Evolutionary conservation across 2,888 invertebrate genomes (phyloP).

Genomic region (Drosophila pseudotalamancana): DNA sequence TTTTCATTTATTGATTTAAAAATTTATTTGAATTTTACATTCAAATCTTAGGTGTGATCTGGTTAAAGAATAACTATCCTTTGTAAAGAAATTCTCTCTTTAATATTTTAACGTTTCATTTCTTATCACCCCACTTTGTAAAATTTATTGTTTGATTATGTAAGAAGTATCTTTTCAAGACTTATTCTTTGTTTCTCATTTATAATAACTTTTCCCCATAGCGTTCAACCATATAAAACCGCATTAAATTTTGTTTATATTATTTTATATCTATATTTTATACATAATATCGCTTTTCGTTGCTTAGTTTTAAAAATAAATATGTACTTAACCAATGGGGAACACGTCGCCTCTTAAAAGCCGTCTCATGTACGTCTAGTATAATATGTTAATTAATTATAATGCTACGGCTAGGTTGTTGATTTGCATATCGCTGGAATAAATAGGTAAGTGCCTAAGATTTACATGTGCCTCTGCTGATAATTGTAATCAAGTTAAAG

Average conservation of each 20-base stretch:
- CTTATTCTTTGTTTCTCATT: background rate
- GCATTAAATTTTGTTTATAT: background rate
- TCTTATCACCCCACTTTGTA: too few relatives aligned
- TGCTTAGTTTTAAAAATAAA: conserved; percentile 30
- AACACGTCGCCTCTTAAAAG: conserved; percentile 55
- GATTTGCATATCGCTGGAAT: conserved; percentile 29
- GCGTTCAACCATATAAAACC: background rate
- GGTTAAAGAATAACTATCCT: too few relatives aligned
- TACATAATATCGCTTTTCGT: conserved; percentile 48
- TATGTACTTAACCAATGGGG: conserved; percentile 28
- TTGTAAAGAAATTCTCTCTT: too few relatives aligned
- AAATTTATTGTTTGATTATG: too few relatives aligned
- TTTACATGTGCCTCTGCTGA: conserved; percentile 55
- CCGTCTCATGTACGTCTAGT: conserved; percentile 47
- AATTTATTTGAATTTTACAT: background rate
- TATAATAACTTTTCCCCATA: background rate
- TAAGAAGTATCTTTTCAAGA: background rate
- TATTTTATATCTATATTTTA: conserved; percentile 27
- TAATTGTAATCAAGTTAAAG: conserved; percentile 20
- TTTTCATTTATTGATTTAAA: too few relatives aligned
- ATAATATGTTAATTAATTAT: conserved; percentile 45
- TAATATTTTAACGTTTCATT: too few relatives aligned
- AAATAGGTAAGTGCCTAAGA: conserved; percentile 50
- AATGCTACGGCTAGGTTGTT: conserved; percentile 58
- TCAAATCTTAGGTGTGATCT: too few relatives aligned